These are phyloP conservation scores for Globodera rostochiensis DNA, from an alignment of 1,140 invertebrate genomes.

Conservation along the genomic window DNA sequence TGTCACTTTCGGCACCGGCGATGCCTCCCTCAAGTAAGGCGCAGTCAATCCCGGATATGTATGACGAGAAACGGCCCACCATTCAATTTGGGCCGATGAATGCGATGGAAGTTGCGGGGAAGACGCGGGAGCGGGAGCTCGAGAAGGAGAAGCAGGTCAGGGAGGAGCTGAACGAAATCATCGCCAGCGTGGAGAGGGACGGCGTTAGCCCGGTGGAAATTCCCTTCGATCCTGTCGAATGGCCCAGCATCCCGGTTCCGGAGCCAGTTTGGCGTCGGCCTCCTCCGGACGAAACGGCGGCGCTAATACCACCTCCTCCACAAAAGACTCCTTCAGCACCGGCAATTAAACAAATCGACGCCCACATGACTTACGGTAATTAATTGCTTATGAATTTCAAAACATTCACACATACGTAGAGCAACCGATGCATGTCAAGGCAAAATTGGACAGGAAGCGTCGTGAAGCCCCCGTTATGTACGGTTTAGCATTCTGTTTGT, in stretches of 20 bases:
- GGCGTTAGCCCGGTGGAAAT: constrained; percentile 21
- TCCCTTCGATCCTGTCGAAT: constrained; percentile 16
- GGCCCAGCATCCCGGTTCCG: not conserved
- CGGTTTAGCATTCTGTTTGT: no score
- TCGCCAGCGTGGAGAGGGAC: constrained; percentile 23
- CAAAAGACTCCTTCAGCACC: not conserved
- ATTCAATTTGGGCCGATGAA: constrained; percentile 22
- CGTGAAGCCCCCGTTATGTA: constrained; percentile 10
- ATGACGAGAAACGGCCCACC: constrained; percentile 15
- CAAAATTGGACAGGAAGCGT: constrained; percentile 2
- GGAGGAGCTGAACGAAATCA: constrained; percentile 28
- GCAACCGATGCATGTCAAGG: not conserved
- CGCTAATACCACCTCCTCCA: not conserved
- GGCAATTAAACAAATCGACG: not conserved
- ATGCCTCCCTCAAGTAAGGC: not conserved
- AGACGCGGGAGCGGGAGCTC: not conserved
- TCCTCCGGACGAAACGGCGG: constrained; percentile 13
- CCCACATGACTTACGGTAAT: not conserved
- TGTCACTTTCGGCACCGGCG: not conserved
- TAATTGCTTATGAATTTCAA: not conserved
- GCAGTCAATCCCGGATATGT: not conserved
- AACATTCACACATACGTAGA: not conserved
- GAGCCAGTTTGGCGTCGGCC: constrained; percentile 27
- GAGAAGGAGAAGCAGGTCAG: constrained; percentile 6
- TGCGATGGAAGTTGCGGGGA: constrained; percentile 9